Base-by-base conservation (phyloP, 2,113 vertebrate species). In the Calonectris borealis region DNA sequence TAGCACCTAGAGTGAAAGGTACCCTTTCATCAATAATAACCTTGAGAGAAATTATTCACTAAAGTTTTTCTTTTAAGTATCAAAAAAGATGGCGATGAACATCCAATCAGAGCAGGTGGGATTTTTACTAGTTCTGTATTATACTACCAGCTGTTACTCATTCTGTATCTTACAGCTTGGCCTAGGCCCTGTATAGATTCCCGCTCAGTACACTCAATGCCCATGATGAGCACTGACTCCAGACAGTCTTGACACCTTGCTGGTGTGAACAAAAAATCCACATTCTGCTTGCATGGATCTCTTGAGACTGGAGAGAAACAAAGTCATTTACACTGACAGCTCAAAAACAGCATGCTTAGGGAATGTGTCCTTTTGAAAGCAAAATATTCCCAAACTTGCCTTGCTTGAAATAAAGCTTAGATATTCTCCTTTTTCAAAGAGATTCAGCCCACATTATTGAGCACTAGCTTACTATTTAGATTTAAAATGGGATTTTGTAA, bases 171-270 rank as follows among this genome's bases (percentile, higher is more conserved):
- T 54, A 42, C 10, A 57, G 29, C 16, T 62, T 52, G 66, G 42
- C 24, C 31, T 26, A 40, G 57, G 26, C 16, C n/a, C n/a, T 1
- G 0, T 6, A 34, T 0, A 36, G 44, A 52, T 42, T 34, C 36
- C 22, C 4, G 4, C 25, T 44, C n/a, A 7, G 26, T 51, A 27
- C 20, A 25, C 79, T 62, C 60, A 7, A 12, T 18, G 54, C 27
- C 46, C 42, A 25, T 13, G 31, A 68, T 48, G 26, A 76, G 70
- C 29, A 4, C 5, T n/a, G 36, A 31, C 15, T 66, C 54, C 46
- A 57, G 27, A 51, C 11, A 44, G 36, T 18, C 38, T 52, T 46
- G 32, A 24, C 40, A 13, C 52, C 40, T 69, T 52, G 11, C 73
- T 94, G 48, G 44, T 17, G 14, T 8, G 36, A 31, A 49, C 64